phyloP scores from a whole-genome alignment of 2,113 vertebrate genomes.

The Epinephelus cyanopodus region DNA sequence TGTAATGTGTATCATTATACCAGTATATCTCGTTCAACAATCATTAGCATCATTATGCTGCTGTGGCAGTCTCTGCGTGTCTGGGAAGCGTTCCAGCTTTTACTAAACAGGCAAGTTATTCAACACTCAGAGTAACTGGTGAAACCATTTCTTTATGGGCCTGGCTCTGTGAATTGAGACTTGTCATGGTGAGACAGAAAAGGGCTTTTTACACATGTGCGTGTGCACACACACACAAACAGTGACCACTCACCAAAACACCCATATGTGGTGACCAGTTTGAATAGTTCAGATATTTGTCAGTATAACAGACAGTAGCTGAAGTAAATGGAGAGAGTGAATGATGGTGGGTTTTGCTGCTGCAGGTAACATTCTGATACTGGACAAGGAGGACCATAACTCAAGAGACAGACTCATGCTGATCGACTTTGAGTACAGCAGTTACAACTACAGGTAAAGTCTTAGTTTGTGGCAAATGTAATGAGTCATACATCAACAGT shows the following conservation, averaged over 20 bases:
- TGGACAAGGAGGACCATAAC: conserved; percentile 73
- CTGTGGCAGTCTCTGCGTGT: neutral
- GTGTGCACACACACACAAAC: no score
- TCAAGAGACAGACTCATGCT: conserved; percentile 90
- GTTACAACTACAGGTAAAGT: conserved; percentile 94
- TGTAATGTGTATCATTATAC: neutral
- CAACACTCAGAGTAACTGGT: neutral
- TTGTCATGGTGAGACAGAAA: no score
- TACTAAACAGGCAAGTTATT: neutral
- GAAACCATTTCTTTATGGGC: neutral
- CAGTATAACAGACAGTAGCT: neutral
- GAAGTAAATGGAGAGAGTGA: neutral
- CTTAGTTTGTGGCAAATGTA: neutral
- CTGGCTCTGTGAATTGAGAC: neutral
- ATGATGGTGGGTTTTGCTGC: neutral
- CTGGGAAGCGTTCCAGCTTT: neutral
- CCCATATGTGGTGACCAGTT: neutral
- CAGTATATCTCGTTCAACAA: neutral
- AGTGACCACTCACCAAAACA: no score
- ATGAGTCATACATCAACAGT: neutral
- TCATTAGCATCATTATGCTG: no score
- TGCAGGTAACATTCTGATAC: conserved; percentile 91
- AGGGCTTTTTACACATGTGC: no score
- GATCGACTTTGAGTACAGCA: conserved; percentile 98
- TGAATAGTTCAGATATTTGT: neutral